These are phyloP conservation scores for Laticauda colubrina DNA, from an alignment of 2,113 vertebrate species.

Conservation along the genomic window DNA sequence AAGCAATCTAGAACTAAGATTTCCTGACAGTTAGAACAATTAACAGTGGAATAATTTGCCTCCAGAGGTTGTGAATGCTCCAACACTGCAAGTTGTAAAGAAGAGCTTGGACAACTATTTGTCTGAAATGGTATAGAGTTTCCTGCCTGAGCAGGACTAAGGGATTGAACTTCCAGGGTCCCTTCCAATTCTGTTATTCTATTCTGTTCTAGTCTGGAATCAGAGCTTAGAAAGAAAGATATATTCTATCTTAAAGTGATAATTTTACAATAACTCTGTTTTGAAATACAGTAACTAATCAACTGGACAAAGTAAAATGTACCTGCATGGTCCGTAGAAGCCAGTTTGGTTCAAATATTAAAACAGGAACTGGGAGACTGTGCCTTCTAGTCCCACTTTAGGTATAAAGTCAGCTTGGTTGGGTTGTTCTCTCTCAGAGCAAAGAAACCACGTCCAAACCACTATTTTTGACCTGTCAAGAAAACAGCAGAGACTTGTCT, in stretches of 20 bases:
- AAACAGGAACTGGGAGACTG: neutral
- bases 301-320: neutral
- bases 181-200: no score
- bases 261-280: neutral
- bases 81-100: no score
- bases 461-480: neutral
- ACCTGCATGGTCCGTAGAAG: neutral
- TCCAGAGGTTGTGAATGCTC: no score
- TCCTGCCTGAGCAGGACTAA: no score
- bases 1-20: no score
- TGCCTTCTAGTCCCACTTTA: neutral
- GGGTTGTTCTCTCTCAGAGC: neutral
- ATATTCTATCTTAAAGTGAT: neutral
- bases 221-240: neutral
- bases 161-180: no score
- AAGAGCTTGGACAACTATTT: no score
- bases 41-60: no score
- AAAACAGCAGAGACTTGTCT: neutral
- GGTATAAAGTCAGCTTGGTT: neutral
- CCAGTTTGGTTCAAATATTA: neutral
- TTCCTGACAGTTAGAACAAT: no score
- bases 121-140: no score
- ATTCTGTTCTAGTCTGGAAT: no score
- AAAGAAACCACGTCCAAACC: neutral
- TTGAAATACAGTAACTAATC: constrained; percentile 25